phyloP scores from a whole-genome alignment of 2,113 vertebrate species.

The Xenopus laevis region DNA sequence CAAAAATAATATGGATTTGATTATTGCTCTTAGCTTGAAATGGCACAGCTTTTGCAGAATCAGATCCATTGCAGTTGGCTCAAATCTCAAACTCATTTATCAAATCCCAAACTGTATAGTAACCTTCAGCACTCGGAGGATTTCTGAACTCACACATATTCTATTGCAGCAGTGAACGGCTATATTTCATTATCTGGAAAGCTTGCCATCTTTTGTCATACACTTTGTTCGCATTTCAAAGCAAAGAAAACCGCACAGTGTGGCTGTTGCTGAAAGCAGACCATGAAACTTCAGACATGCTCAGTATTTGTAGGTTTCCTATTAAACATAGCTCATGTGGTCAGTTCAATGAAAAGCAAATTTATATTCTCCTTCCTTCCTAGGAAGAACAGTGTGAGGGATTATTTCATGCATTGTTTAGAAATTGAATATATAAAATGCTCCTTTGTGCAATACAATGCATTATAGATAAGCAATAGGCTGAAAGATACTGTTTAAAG shows the following conservation, averaged over 20 bases:
- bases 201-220: fast-evolving
- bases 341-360: neutral
- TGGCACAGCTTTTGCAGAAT: neutral
- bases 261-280: neutral
- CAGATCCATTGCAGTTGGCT: neutral
- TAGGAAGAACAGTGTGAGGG: too few relatives aligned
- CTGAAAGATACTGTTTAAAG: too few relatives aligned
- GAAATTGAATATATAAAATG: too few relatives aligned
- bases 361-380: neutral
- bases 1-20: conserved; percentile 21
- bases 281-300: neutral
- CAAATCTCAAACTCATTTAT: neutral
- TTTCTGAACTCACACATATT: too few relatives aligned
- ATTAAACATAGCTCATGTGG: too few relatives aligned
- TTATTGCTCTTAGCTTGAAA: conserved; percentile 26
- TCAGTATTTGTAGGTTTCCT: neutral
- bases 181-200: neutral
- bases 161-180: neutral
- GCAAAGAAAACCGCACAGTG: fast-evolving
- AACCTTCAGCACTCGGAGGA: fast-evolving
- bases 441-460: too few relatives aligned
- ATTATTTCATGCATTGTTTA: too few relatives aligned
- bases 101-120: neutral
- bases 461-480: too few relatives aligned
- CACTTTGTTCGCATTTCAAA: neutral